Evolutionary conservation across 2,888 invertebrate species (phyloP), one percentile per base, ranked within the genome.

Genomic region (Sepiola atlantica): DNA sequence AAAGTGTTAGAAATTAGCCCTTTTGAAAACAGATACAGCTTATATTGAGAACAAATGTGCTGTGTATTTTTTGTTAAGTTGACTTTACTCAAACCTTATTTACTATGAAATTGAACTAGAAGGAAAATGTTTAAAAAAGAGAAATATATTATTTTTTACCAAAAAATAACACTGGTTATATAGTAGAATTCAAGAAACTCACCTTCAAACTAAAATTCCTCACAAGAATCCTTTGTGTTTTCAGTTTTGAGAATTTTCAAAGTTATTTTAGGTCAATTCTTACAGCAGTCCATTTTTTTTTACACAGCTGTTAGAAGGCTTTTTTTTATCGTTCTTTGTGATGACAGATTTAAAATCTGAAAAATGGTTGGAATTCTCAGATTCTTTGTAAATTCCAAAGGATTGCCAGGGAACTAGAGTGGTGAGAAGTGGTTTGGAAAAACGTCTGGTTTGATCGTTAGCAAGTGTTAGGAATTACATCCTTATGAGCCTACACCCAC

Each of bases 291-390:
- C n/a, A 3, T 14, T 32, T 45, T n/a, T 32, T 77, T 0, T 32
- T n/a, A 32, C n/a, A 77, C 77, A 77, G n/a, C 77, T 77, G 77
- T 77, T n/a, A 77, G n/a, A 77, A 77, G 45, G 0, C 28, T 77
- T 77, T n/a, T n/a, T 77, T n/a, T 77, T n/a, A 12, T 18, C 16
- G 28, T n/a, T 77, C 10, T 77, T 77, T 77, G 77, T 77, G 77
- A 77, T 77, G 77, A 77, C 77, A 77, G 77, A n/a, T 77, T 77
- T 77, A 32, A 77, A 77, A n/a, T 77, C 77, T 77, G n/a, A 77
- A 77, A 77, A 77, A 77, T 77, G 77, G 77, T 77, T 32, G 77
- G 77, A n/a, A 77, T 77, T n/a, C 77, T n/a, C 8, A 8, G n/a
- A 77, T n/a, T n/a, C 77, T 77, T 77, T 77, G n/a, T 77, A 32